Conservation (phyloP, 2,888 invertebrate genomes). For the Drosophila picticornis region DNA sequence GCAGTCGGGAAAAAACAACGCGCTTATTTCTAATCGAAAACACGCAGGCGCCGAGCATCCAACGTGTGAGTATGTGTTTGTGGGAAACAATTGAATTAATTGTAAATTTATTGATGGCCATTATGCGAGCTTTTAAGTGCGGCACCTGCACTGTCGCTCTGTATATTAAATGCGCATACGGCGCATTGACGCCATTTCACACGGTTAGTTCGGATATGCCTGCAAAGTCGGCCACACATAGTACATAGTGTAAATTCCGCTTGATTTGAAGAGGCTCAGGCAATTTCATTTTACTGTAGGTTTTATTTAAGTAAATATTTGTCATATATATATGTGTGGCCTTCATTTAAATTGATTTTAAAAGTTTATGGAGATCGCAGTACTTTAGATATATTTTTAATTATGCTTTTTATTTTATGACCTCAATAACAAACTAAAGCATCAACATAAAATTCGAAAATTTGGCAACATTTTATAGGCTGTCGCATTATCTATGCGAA, state of each 20-base stretch:
- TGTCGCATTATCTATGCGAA: conserved; percentile 7
- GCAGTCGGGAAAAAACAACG: conserved; percentile 29
- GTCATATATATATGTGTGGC: not conserved
- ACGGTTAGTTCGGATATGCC: not conserved
- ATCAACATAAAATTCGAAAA: conserved; percentile 36
- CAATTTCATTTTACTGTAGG: not conserved
- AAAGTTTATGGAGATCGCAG: conserved; percentile 3
- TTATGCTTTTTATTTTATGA: conserved; percentile 52
- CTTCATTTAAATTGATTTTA: conserved; percentile 7
- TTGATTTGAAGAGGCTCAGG: not conserved
- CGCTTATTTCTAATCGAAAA: conserved; percentile 45
- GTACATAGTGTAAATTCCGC: not conserved
- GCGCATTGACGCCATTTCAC: not conserved
- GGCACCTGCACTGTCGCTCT: conserved; percentile 2
- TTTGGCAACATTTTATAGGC: conserved; percentile 35
- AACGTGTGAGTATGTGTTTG: conserved; percentile 6
- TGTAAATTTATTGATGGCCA: conserved; percentile 46
- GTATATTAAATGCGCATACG: conserved; percentile 3
- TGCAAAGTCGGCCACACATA: not conserved
- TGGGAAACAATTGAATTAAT: conserved; percentile 49
- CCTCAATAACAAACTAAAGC: conserved; percentile 29
- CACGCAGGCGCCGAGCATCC: not conserved
- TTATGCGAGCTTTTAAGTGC: conserved; percentile 38
- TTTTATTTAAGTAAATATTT: not conserved
- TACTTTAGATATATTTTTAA: conserved; percentile 34